A percentile compares a stretch with the other conserved stretches of the same genome.
Conservation (phyloP, 2,797 vertebrate genomes). For the Nasua narica region DNA sequence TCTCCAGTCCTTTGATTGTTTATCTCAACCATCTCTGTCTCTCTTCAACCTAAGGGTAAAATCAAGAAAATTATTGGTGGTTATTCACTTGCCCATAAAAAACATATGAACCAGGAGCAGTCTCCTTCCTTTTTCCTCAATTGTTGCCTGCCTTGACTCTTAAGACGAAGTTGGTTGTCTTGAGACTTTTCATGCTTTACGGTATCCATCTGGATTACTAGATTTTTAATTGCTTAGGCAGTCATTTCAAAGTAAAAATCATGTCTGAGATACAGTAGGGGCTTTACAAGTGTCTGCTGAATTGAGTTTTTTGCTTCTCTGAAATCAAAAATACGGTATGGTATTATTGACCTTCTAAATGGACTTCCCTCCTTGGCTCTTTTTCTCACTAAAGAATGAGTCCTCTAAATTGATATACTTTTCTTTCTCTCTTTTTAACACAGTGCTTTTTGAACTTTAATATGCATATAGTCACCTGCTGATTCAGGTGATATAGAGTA, state of each 20-base stretch:
- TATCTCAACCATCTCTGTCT: background rate
- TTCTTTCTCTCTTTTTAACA: background rate
- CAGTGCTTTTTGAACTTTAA: background rate
- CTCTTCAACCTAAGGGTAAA: constrained; percentile 1
- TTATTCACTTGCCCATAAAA: background rate
- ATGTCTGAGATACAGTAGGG: background rate
- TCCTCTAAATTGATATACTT: background rate
- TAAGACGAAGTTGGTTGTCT: background rate
- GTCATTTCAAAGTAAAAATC: background rate
- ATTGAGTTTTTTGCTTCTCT: background rate
- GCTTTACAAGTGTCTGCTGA: background rate
- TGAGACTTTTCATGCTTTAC: background rate
- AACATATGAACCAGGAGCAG: background rate
- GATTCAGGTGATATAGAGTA: background rate
- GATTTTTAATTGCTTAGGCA: background rate
- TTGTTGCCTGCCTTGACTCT: background rate
- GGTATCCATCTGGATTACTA: background rate
- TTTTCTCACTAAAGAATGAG: background rate
- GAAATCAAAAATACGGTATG: background rate
- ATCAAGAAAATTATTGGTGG: background rate
- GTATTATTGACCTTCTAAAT: background rate
- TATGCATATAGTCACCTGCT: background rate
- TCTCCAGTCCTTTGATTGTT: background rate
- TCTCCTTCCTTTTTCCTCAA: background rate
- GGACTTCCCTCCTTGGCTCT: background rate